Base-by-base conservation (phyloP, 2,113 vertebrate species). In the Edolisoma coerulescens region DNA sequence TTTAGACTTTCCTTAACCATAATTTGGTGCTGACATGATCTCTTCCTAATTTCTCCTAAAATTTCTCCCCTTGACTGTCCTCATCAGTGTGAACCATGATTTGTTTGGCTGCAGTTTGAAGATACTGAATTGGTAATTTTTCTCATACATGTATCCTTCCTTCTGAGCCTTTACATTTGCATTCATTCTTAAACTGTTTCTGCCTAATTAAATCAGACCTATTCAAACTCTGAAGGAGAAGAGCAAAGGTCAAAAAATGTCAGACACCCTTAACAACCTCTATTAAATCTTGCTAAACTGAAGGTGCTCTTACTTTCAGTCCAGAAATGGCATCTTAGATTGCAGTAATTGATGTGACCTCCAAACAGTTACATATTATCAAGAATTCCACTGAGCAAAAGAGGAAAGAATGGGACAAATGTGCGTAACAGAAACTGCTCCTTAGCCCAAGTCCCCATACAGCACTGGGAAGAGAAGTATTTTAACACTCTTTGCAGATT, bases 341-440 rank as follows among this genome's bases (percentile, higher is more conserved):
- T 90, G 71, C 69, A 88, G 23, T 94, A 97, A 96, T 92, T 90
- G 92, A 94, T 97, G 89, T 97, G 77, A 94, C 91, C 93, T 97
- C 95, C 60, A 93, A 80, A 92, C 53, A 88, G 56, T 64, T 93
- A 83, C 18, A 45, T 81, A 53, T 35, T 91, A 92, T 67, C 64
- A 85, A 89, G 87, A 84, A 57, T 45, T 74, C n/a, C 61, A 56
- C 65, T 53, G 60, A 94, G 83, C 30, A 71, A 75, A 95, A 89
- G 56, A 37, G 61, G 39, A n/a, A 90, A 79, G 54, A 93, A 78
- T 2, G 11, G 67, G 45, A 73, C 86, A 92, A 87, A 83, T 49
- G 33, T 44, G 7, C 27, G 80, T 49, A 80, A 89, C 12, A 83
- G 85, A 74, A 93, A 27, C 33, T 86, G n/a, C 11, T 77, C 42